These are phyloP conservation scores for Malurus melanocephalus DNA, from an alignment of 2,113 vertebrate genomes.

Conservation along the genomic window DNA sequence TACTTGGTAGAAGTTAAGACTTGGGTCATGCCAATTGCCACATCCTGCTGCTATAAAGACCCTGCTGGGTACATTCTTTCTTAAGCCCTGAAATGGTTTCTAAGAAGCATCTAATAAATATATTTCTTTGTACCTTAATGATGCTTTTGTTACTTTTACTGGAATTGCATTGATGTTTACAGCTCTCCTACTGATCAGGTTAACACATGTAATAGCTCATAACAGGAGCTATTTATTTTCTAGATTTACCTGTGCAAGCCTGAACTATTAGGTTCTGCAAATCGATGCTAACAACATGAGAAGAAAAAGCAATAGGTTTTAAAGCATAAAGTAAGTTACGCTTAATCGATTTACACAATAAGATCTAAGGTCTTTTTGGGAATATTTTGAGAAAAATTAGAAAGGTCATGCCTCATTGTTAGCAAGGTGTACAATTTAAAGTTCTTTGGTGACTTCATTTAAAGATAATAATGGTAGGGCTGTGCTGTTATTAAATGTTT, in stretches of 20 bases:
- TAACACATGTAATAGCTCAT: conserved; percentile 16
- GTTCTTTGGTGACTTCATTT: not conserved
- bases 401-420: not conserved
- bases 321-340: not conserved
- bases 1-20: not conserved
- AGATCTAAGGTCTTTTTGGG: not conserved
- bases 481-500: not conserved
- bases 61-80: conserved; percentile 7
- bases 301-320: conserved; percentile 6
- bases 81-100: conserved; percentile 32
- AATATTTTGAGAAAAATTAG: not conserved
- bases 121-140: conserved; percentile 14
- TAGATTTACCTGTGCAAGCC: conserved; percentile 4
- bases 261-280: conserved; percentile 15
- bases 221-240: conserved; percentile 22
- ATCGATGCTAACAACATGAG: conserved; percentile 9
- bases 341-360: not conserved
- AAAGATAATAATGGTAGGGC: not conserved
- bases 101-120: conserved; percentile 3
- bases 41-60: not conserved
- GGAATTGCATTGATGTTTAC: conserved; percentile 16
- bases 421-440: not conserved
- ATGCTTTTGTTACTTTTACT: conserved; percentile 32
- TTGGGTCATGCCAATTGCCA: not conserved
- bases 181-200: conserved; percentile 23